phyloP scores from a whole-genome alignment of 1,140 invertebrate genomes.

The Drosophila prosaltans region DNA sequence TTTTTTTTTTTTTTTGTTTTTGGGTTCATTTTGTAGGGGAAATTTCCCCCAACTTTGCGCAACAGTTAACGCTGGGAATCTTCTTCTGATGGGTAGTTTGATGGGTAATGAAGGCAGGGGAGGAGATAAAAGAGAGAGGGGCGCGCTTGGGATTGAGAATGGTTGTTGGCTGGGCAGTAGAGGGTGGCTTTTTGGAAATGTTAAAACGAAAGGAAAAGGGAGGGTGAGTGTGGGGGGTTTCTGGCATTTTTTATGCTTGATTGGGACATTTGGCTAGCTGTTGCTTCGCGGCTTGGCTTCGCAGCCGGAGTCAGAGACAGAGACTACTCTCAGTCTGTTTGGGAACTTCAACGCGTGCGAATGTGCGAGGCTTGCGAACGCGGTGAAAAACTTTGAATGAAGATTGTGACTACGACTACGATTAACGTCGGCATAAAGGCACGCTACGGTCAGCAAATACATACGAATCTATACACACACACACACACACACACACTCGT shows the following conservation, averaged over 20 bases:
- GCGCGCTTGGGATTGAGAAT: no score
- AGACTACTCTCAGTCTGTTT: conserved; percentile 71
- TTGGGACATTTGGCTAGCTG: conserved; percentile 67
- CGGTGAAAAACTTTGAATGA: conserved; percentile 14
- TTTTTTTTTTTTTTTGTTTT: not conserved
- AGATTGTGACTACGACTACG: conserved; percentile 19
- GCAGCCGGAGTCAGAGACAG: conserved; percentile 33
- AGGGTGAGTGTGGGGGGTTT: not conserved
- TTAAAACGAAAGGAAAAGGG: not conserved
- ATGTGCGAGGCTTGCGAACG: conserved; percentile 55
- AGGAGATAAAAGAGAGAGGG: no score
- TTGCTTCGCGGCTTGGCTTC: conserved; percentile 67
- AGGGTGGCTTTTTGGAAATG: not conserved
- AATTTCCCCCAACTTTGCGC: conserved; percentile 55
- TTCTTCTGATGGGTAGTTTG: not conserved
- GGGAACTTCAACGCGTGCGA: conserved; percentile 73
- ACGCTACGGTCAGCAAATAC: conserved; percentile 47
- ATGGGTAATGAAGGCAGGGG: not conserved
- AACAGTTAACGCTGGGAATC: conserved; percentile 57
- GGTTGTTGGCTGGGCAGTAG: no score
- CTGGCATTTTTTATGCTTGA: conserved; percentile 58
- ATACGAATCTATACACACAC: conserved; percentile 15
- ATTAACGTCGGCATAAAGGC: conserved; percentile 14
- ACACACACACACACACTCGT: conserved; percentile 22
- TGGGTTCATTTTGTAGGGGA: not conserved